phyloP scores from a whole-genome alignment of 1,140 invertebrate species.

The Brachystomella parvula region DNA sequence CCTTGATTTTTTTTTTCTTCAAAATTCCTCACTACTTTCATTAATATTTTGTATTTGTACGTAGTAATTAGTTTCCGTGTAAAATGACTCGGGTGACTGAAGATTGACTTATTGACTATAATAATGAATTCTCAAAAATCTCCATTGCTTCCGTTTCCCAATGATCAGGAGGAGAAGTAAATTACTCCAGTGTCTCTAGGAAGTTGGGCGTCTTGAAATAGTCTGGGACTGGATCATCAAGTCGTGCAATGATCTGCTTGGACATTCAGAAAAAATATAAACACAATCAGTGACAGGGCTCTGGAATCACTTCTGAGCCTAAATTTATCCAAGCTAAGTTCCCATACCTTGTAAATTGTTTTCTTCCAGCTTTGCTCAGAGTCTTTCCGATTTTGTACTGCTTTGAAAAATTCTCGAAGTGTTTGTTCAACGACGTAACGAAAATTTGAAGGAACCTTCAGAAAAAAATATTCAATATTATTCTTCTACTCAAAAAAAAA shows the following conservation, averaged over 20 bases:
- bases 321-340: constrained; percentile 3
- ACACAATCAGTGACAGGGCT: background rate
- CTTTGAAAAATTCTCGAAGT: constrained; percentile 95
- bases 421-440: constrained; percentile 94
- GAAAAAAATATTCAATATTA: constrained; percentile 22
- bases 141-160: background rate
- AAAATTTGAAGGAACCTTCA: constrained; percentile 94
- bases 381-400: constrained; percentile 91
- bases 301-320: background rate
- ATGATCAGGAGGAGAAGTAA: constrained; percentile 7
- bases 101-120: constrained; percentile 8
- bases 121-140: background rate
- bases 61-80: background rate
- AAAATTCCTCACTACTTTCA: background rate
- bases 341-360: constrained; percentile 82
- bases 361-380: constrained; percentile 99
- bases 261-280: constrained; percentile 19
- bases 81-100: constrained; percentile 1
- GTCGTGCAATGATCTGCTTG: constrained; percentile 76
- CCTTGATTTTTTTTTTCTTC: background rate
- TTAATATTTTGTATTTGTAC: background rate
- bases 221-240: constrained; percentile 97
- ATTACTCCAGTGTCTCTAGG: constrained; percentile 93
- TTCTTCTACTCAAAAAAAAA: constrained; percentile 7
- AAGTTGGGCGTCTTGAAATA: constrained; percentile 99